Conservation (phyloP, 2,888 invertebrate species). For the Operophtera brumata region DNA sequence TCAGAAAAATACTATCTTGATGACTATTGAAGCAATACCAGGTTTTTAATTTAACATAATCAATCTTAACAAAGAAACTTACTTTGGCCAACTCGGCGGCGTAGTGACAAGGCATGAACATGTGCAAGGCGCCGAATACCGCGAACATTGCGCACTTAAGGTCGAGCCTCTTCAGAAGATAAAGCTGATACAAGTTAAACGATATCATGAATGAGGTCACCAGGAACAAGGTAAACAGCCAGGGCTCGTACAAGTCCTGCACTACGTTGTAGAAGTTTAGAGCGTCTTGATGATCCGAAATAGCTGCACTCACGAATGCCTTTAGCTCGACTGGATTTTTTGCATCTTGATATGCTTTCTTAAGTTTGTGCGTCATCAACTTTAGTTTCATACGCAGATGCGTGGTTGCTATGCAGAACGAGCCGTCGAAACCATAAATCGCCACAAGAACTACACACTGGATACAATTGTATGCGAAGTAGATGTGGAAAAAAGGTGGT, state of each 20-base stretch:
- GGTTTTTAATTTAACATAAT: too few relatives aligned
- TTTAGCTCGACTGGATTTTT: conserved; percentile 41
- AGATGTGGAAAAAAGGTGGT: conserved; percentile 56
- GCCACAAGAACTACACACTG: conserved; percentile 50
- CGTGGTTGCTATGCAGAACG: conserved; percentile 60
- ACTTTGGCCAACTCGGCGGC: conserved; percentile 57
- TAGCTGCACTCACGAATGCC: conserved; percentile 43
- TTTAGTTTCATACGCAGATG: conserved; percentile 61
- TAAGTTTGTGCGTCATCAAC: conserved; percentile 48
- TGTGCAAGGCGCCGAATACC: conserved; percentile 50
- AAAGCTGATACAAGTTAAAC: conserved; percentile 58
- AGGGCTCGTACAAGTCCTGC: conserved; percentile 57
- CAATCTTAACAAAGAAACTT: too few relatives aligned
- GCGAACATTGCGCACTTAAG: conserved; percentile 55
- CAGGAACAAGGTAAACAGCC: conserved; percentile 57
- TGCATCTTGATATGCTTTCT: conserved; percentile 47
- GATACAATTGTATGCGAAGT: conserved; percentile 54
- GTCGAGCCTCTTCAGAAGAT: conserved; percentile 47
- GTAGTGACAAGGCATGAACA: conserved; percentile 60
- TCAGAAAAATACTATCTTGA: too few relatives aligned
- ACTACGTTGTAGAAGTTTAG: conserved; percentile 48
- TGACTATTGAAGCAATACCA: too few relatives aligned
- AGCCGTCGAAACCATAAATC: conserved; percentile 62
- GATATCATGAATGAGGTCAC: conserved; percentile 55
- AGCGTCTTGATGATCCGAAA: conserved; percentile 57